Conservation (phyloP, 1,140 invertebrate species). For the Thaumetopoea pityocampa region DNA sequence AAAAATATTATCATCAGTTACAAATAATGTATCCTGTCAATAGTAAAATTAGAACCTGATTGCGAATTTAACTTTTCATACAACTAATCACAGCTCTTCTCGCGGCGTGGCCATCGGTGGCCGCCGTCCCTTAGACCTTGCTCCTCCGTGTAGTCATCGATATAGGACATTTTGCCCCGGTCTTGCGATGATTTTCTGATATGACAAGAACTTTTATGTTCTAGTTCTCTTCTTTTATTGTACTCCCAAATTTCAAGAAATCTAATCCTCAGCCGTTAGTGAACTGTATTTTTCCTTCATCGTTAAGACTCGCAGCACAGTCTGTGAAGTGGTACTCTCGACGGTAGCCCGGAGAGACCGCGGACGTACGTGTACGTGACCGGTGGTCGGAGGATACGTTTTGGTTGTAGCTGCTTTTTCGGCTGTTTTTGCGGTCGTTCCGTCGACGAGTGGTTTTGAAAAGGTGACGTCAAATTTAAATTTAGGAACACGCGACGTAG, state of each 20-base stretch:
- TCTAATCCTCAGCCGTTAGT: constrained; percentile 55
- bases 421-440: constrained; percentile 65
- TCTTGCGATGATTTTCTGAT: constrained; percentile 55
- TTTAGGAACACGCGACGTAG: constrained; percentile 83
- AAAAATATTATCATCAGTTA: too few relatives aligned
- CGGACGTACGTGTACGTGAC: constrained; percentile 86
- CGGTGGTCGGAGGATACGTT: constrained; percentile 83
- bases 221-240: constrained; percentile 47
- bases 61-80: too few relatives aligned
- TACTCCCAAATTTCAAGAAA: constrained; percentile 56
- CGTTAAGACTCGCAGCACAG: constrained; percentile 57
- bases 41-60: too few relatives aligned
- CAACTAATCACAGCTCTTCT: constrained; percentile 36
- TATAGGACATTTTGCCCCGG: constrained; percentile 29
- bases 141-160: constrained; percentile 54
- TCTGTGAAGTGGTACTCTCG: constrained; percentile 80
- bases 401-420: constrained; percentile 80
- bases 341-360: constrained; percentile 86
- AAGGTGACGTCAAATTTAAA: constrained; percentile 78
- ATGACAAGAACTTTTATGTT: constrained; percentile 52
- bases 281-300: constrained; percentile 32
- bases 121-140: constrained; percentile 35
- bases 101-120: constrained; percentile 16
- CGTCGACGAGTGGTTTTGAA: constrained; percentile 78
- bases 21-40: too few relatives aligned